A percentile compares a stretch with the other conserved stretches of the same genome.
Conservation (phyloP, 2,113 vertebrate genomes). For the Chaetura pelagica region DNA sequence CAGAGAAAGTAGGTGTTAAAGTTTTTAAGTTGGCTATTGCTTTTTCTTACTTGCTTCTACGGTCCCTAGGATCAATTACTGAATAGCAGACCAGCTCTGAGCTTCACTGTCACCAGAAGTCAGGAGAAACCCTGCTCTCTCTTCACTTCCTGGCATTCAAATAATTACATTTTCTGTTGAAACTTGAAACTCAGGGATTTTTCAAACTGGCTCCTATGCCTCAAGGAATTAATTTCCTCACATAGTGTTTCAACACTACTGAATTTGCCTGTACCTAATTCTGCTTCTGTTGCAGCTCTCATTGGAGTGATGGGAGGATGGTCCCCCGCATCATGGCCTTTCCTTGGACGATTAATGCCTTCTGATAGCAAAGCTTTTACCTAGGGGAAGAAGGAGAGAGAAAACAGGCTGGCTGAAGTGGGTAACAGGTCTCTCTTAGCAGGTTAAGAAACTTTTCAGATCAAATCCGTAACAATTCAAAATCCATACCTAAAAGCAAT, state of each 20-base stretch:
- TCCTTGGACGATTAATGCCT: constrained; percentile 92
- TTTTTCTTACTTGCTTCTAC: not conserved
- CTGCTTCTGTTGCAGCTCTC: constrained; percentile 90
- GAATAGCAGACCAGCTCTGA: not conserved
- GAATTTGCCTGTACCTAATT: constrained; percentile 83
- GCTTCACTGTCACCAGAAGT: not conserved
- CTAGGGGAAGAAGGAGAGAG: constrained; percentile 67
- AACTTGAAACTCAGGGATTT: not conserved
- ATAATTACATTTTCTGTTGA: not conserved
- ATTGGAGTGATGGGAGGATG: constrained; percentile 98
- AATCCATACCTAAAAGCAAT: not conserved
- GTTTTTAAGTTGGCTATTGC: not conserved
- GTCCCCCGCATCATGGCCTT: constrained; percentile 92
- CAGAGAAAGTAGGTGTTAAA: not conserved
- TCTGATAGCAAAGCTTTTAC: constrained; percentile 87
- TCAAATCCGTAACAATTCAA: not conserved
- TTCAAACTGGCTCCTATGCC: not conserved
- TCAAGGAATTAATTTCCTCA: not conserved
- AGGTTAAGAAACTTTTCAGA: not conserved
- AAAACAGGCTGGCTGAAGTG: not conserved
- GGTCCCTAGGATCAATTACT: not conserved
- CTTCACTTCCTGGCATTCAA: not conserved
- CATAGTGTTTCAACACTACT: not conserved
- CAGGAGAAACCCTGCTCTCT: not conserved
- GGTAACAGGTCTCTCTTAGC: not conserved